A percentile compares a stretch with the other conserved stretches of the same genome.
phyloP scores from a whole-genome alignment of 2,888 invertebrate species.

The Oeneis ivallda region DNA sequence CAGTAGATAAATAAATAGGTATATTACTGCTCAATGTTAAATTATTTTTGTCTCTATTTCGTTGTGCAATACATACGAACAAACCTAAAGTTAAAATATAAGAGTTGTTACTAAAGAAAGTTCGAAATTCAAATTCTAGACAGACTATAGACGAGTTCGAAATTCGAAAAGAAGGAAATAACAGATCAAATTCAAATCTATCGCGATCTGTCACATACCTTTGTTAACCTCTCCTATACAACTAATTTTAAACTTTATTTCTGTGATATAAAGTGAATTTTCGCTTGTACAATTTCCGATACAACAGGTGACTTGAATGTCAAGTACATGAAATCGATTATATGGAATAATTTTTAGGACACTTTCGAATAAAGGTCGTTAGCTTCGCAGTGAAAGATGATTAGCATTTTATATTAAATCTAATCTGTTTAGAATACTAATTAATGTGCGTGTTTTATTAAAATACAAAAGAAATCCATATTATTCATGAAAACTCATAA shows the following conservation, averaged over 20 bases:
- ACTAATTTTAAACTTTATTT: constrained; percentile 45
- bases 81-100: constrained; percentile 19
- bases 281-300: constrained; percentile 39
- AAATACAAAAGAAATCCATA: constrained; percentile 12
- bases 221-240: constrained; percentile 10
- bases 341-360: constrained; percentile 60
- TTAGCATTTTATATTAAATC: constrained; percentile 49
- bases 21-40: too few relatives aligned
- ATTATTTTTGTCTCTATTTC: too few relatives aligned
- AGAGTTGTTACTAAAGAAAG: constrained; percentile 32
- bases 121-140: constrained; percentile 58
- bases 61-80: not conserved
- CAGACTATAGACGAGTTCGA: constrained; percentile 52
- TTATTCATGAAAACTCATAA: not conserved
- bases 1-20: too few relatives aligned
- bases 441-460: constrained; percentile 6
- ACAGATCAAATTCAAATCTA: constrained; percentile 49
- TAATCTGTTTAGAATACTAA: constrained; percentile 30
- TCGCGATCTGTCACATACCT: constrained; percentile 50
- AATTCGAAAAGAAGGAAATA: constrained; percentile 63
- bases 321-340: constrained; percentile 77
- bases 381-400: constrained; percentile 55
- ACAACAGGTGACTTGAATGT: constrained; percentile 61
- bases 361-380: constrained; percentile 66
- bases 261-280: constrained; percentile 43